Conservation (phyloP, 2,113 vertebrate genomes). For the Nothobranchius kuhntae region DNA sequence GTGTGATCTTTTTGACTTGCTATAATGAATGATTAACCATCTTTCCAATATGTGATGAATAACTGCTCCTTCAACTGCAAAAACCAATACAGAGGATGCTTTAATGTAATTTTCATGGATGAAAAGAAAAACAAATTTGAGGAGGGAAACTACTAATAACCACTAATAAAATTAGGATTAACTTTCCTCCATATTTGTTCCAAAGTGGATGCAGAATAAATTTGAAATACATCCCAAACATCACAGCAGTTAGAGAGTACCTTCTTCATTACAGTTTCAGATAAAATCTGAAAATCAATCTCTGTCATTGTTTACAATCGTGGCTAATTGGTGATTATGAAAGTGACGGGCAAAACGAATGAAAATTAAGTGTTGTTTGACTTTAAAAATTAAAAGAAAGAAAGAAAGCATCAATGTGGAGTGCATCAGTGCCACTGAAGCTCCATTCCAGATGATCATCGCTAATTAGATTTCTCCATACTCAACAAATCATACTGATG, state of each 20-base stretch:
- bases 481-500: constrained; percentile 64
- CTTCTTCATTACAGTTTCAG: no score
- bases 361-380: constrained; percentile 39
- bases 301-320: constrained; percentile 37
- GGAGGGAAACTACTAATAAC: background rate
- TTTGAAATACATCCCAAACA: constrained; percentile 21
- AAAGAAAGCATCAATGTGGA: constrained; percentile 32
- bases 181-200: background rate
- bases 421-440: constrained; percentile 64
- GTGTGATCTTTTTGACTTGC: constrained; percentile 25
- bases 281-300: constrained; percentile 9
- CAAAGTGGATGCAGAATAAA: constrained; percentile 18
- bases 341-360: constrained; percentile 46
- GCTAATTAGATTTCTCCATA: constrained; percentile 68
- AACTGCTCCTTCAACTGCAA: background rate
- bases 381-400: constrained; percentile 37
- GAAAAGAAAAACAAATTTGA: background rate
- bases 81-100: background rate
- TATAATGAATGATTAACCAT: constrained; percentile 24
- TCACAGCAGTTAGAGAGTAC: background rate
- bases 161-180: background rate
- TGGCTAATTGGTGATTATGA: constrained; percentile 46
- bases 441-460: constrained; percentile 50
- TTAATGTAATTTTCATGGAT: constrained; percentile 6
- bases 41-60: constrained; percentile 3